Percentiles rank a stretch among this genome's conserved stretches.
Conservation (phyloP, 2,797 vertebrate genomes). For the Yasuhikotakia modesta region DNA sequence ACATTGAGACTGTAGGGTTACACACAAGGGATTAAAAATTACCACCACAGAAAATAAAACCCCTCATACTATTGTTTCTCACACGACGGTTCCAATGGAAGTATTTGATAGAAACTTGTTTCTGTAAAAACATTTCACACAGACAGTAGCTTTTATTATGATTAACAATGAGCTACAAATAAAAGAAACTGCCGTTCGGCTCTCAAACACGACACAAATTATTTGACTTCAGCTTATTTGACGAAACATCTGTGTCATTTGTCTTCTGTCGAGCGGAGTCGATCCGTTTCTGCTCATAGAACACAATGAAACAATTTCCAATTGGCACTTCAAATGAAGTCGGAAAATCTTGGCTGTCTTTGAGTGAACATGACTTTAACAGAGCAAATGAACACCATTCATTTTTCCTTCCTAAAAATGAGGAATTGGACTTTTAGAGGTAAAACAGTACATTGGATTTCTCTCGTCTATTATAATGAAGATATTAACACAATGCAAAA, state of each 20-base stretch:
- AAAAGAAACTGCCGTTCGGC: conserved; percentile 36
- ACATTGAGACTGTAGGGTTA: background rate
- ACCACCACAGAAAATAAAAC: conserved; percentile 6
- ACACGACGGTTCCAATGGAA: background rate
- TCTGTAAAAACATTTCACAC: conserved; percentile 24
- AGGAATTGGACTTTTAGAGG: conserved; percentile 7
- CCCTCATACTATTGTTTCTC: background rate
- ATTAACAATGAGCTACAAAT: conserved; percentile 39
- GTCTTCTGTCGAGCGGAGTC: conserved; percentile 19
- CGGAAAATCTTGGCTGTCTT: conserved; percentile 25
- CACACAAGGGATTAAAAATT: background rate
- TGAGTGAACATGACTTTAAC: conserved; percentile 36
- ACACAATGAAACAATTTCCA: conserved; percentile 35
- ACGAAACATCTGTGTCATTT: conserved; percentile 41
- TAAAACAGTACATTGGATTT: conserved; percentile 2
- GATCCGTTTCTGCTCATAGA: conserved; percentile 35
- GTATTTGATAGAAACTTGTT: conserved; percentile 20
- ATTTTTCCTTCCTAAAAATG: conserved; percentile 9
- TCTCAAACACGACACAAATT: conserved; percentile 38
- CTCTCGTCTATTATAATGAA: background rate
- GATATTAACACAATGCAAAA: background rate
- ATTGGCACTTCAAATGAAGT: conserved; percentile 28
- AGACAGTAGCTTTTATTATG: conserved; percentile 29
- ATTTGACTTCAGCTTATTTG: conserved; percentile 41
- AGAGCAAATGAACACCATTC: conserved; percentile 22